phyloP scores from a whole-genome alignment of 2,888 invertebrate genomes.

The Cepaea hortensis region DNA sequence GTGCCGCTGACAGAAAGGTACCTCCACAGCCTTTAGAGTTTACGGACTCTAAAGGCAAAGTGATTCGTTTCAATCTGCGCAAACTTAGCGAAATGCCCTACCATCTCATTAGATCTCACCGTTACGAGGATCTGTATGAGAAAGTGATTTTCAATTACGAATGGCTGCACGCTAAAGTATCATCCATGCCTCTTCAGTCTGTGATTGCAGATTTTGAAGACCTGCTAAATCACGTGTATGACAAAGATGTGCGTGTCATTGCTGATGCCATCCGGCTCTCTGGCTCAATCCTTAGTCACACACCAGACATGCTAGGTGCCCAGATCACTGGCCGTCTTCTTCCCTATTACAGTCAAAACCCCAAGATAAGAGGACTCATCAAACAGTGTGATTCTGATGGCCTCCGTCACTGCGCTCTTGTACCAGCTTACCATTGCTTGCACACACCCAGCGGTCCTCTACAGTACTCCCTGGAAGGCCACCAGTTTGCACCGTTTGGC shows the following conservation, averaged over 20 bases:
- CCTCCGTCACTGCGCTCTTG: slow-evolving; percentile 89
- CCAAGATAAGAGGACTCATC: slow-evolving; percentile 89
- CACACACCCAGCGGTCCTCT: slow-evolving; percentile 99
- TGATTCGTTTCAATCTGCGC: slow-evolving; percentile 92
- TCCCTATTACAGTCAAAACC: slow-evolving; percentile 91
- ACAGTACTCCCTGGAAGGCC: slow-evolving; percentile 98
- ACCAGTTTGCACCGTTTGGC: slow-evolving; percentile 88
- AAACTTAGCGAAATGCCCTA: slow-evolving; percentile 95
- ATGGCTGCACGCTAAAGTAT: slow-evolving; percentile 96
- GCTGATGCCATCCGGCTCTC: slow-evolving; percentile 84
- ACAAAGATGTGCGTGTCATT: slow-evolving; percentile 75
- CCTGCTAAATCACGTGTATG: slow-evolving; percentile 78
- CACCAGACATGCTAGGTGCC: slow-evolving; percentile 96
- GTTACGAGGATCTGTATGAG: slow-evolving; percentile 77
- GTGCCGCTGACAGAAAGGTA: slow-evolving; percentile 85
- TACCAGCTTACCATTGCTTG: slow-evolving; percentile 95
- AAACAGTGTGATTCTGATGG: slow-evolving; percentile 94
- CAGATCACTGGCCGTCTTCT: slow-evolving; percentile 93
- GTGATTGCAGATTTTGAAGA: slow-evolving; percentile 97
- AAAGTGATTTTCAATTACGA: slow-evolving; percentile 93
- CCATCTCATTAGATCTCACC: slow-evolving; percentile 92
- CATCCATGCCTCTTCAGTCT: slow-evolving; percentile 95
- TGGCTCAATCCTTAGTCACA: slow-evolving; percentile 92
- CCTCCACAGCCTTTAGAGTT: slow-evolving; percentile 95
- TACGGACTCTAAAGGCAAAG: slow-evolving; percentile 90